Evolutionary conservation across 1,140 invertebrate genomes (phyloP).

Genomic region (Nephotettix cincticeps): DNA sequence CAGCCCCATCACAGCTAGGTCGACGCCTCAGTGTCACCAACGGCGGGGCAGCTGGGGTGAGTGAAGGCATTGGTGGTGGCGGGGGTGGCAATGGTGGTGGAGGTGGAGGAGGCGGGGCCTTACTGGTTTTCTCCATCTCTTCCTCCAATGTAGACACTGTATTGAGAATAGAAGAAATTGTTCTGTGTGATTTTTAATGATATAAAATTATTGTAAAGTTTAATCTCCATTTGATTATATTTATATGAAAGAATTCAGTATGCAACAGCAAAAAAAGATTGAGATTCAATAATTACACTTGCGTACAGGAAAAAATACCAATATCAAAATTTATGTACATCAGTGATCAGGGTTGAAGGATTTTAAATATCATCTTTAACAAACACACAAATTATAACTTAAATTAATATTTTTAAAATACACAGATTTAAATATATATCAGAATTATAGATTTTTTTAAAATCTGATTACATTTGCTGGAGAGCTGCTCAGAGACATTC

Average conservation of each 20-base stretch:
- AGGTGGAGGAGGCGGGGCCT: conserved; percentile 37
- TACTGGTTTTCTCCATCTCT: conserved; percentile 32
- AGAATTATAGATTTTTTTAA: no score
- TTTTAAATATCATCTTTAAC: no score
- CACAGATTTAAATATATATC: no score
- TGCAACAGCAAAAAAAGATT: no score
- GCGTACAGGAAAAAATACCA: no score
- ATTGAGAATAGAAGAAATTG: neutral
- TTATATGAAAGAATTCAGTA: no score
- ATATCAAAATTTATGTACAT: no score
- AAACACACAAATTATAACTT: no score
- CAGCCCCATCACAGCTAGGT: conserved; percentile 40
- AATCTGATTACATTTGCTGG: conserved; percentile 16
- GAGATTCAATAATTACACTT: no score
- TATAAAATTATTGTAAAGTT: neutral
- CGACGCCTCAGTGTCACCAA: neutral
- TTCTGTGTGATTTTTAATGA: neutral
- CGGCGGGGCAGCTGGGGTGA: conserved; percentile 39
- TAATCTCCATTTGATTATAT: neutral
- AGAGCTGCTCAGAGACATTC: conserved; percentile 40
- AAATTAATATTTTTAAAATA: no score
- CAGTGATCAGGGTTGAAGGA: no score
- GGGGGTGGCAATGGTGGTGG: conserved; percentile 50
- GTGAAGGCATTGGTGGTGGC: conserved; percentile 46
- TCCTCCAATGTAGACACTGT: conserved; percentile 48